Conservation (phyloP, 2,797 vertebrate genomes). For the Naso thynnoides region DNA sequence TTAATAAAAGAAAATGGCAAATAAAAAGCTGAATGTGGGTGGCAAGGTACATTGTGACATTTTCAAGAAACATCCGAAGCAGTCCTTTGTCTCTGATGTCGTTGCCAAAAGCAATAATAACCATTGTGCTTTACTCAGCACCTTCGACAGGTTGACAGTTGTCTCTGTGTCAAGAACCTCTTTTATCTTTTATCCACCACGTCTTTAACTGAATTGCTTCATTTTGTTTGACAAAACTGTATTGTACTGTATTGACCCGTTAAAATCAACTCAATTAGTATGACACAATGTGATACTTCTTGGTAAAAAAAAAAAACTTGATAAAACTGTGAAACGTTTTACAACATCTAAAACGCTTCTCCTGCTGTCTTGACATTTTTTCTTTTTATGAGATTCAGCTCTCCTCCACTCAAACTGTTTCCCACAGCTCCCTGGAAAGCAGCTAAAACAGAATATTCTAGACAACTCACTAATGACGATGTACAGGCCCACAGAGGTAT, state of each 20-base stretch:
- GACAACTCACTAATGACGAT: neutral
- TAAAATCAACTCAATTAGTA: neutral
- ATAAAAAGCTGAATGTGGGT: neutral
- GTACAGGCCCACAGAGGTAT: too few species aligned
- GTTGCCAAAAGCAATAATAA: neutral
- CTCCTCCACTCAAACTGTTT: neutral
- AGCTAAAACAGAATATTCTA: neutral
- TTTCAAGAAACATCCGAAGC: neutral
- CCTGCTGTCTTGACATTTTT: too few species aligned
- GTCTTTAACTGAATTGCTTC: neutral
- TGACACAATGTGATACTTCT: neutral
- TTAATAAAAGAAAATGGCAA: neutral
- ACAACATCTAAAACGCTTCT: neutral
- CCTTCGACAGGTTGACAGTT: neutral
- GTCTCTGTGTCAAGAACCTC: neutral
- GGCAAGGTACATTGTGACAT: neutral
- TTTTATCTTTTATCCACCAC: neutral
- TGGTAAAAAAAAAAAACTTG: too few species aligned
- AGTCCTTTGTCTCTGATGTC: neutral
- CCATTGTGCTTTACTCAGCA: neutral
- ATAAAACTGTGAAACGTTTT: neutral
- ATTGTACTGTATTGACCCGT: neutral
- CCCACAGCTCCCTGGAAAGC: neutral
- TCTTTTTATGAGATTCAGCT: neutral
- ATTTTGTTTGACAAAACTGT: neutral